Base-by-base conservation (phyloP, 1,140 invertebrate genomes). In the Battus philenor region DNA sequence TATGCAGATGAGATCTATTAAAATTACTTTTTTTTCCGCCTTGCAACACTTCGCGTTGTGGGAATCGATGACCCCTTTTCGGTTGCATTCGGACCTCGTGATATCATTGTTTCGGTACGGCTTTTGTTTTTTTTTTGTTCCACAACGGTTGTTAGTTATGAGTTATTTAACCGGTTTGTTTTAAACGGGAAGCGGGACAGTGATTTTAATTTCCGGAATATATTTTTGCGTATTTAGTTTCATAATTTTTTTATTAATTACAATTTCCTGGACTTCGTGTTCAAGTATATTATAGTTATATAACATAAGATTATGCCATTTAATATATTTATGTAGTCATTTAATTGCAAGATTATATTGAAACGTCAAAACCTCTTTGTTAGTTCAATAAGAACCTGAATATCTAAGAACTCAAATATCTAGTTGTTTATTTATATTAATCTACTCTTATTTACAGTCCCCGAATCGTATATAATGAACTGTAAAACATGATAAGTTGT, bases 1-100 rank as follows among this genome's bases (percentile, higher is more conserved):
- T 75, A 77, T 77, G 68, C 59, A 70, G 61, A 72, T 74, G 54
- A 54, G 68, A 26, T 62, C 44, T 61, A 71, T 75, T 68, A 45
- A 72, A 76, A 69, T 73, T 68, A 61, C 43, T 68, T 68, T 76
- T 79, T 71, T 69, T 76, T 76, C 68, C 44, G 24, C 16, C 20
- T 54, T 53, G 45, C 38, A 54, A 39, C 36, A 56, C 50, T 68
- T 64, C 52, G 54, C 49, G 46, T 71, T 31, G 54, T 69, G 66
- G 73, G 77, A 80, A 53, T 30, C 48, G 49, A 72, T 68, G 74
- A 68, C 69, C 71, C 49, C 47, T 72, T 74, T 58, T 47, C 22
- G 33, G 17, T 36, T 22, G 2, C 6, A 39, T 55, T 61, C 61
- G 64, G 74, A 75, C 68, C 54, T 62, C 48, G 36, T 44, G 52